These are phyloP conservation scores for Zosterops borbonicus DNA, from an alignment of 2,113 vertebrate genomes.

Conservation along the genomic window DNA sequence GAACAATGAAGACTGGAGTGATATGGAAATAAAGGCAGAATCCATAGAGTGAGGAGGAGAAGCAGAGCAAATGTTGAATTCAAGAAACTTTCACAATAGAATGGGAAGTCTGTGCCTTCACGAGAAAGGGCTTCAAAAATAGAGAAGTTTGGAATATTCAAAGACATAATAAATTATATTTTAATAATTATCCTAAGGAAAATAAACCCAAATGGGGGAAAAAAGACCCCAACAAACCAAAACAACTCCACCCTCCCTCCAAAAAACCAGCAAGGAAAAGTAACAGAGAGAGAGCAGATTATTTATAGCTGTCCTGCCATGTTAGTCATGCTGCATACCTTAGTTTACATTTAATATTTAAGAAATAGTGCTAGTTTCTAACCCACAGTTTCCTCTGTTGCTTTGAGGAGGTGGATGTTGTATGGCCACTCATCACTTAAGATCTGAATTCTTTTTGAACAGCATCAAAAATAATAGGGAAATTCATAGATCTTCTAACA, in stretches of 20 bases:
- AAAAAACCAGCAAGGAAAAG: background rate
- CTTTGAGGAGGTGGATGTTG: background rate
- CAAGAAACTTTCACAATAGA: background rate
- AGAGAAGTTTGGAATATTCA: background rate
- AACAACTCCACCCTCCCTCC: rapidly evolving
- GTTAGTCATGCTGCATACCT: background rate
- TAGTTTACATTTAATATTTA: background rate
- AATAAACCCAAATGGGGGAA: background rate
- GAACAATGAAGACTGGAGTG: background rate
- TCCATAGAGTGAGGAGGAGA: background rate
- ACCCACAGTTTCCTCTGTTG: background rate
- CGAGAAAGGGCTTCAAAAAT: background rate
- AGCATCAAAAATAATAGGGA: background rate
- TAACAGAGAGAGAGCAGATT: background rate
- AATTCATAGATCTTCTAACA: background rate
- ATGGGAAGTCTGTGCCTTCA: background rate
- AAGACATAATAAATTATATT: background rate
- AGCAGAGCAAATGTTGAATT: background rate
- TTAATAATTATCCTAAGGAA: background rate
- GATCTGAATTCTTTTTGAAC: background rate
- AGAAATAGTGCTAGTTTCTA: background rate
- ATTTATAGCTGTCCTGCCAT: background rate
- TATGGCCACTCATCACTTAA: background rate
- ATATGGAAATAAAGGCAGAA: background rate
- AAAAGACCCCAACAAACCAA: background rate